Conservation (phyloP, 1,140 invertebrate genomes). For the Saccostrea glomerata region DNA sequence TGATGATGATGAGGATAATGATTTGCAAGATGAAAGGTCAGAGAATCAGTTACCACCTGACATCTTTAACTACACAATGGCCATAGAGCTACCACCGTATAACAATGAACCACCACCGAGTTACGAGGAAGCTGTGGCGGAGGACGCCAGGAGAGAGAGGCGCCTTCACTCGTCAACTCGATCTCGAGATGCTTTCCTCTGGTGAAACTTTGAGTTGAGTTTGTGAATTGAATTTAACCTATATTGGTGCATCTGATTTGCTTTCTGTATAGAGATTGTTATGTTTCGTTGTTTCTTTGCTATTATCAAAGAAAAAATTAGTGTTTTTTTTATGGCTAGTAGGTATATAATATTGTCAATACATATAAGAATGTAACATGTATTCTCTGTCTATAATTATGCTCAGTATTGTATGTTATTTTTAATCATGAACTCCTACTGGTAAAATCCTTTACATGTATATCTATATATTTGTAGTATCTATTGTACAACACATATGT, state of each 20-base stretch:
- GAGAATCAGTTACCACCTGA: not conserved
- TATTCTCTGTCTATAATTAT: no score
- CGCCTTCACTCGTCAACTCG: not conserved
- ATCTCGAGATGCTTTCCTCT: slow-evolving; percentile 31
- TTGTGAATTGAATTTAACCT: not conserved
- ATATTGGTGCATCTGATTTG: not conserved
- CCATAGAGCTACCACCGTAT: slow-evolving; percentile 58
- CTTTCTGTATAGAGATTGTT: not conserved
- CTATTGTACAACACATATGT: no score
- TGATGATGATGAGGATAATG: not conserved
- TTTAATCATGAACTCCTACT: no score
- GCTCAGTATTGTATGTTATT: no score
- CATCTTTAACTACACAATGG: slow-evolving; percentile 43
- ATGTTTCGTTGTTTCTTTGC: not conserved
- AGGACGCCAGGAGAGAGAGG: slow-evolving; percentile 3
- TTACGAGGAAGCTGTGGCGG: slow-evolving; percentile 61
- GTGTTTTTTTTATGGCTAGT: not conserved
- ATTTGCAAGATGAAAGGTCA: not conserved
- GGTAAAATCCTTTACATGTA: no score
- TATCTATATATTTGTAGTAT: no score
- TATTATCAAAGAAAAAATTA: not conserved
- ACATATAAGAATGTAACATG: not conserved
- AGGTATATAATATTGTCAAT: not conserved
- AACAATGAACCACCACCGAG: slow-evolving; percentile 60
- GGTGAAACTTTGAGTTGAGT: not conserved